Percentiles rank a stretch among this genome's conserved stretches.
phyloP scores from a whole-genome alignment of 2,888 invertebrate species.

The Platycheirus albimanus region DNA sequence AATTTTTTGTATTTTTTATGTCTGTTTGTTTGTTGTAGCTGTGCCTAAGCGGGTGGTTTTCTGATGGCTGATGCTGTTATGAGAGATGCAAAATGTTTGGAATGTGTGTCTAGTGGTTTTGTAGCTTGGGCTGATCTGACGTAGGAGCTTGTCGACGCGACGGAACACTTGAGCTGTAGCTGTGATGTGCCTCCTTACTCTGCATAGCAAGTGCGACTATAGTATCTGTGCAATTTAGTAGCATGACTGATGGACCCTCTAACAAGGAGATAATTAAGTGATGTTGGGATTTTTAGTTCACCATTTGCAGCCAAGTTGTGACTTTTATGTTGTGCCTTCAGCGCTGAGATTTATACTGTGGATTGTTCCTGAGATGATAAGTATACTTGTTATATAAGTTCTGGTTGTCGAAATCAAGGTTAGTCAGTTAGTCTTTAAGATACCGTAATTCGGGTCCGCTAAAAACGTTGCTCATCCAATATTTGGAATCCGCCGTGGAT shows the following conservation, averaged over 20 bases:
- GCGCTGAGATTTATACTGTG: background rate
- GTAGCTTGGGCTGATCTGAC: slow-evolving; percentile 23
- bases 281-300: slow-evolving; percentile 41
- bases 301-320: slow-evolving; percentile 29
- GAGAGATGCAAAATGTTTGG: slow-evolving; percentile 58
- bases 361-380: too few species aligned
- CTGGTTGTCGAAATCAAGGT: too few species aligned
- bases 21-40: slow-evolving; percentile 21
- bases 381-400: too few species aligned
- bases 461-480: too few species aligned
- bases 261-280: slow-evolving; percentile 71
- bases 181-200: slow-evolving; percentile 4
- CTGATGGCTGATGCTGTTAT: slow-evolving; percentile 37
- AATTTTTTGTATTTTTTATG: slow-evolving; percentile 29
- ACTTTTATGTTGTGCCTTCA: slow-evolving; percentile 23
- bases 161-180: slow-evolving; percentile 17
- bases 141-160: slow-evolving; percentile 40
- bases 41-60: slow-evolving; percentile 15
- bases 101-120: slow-evolving; percentile 55
- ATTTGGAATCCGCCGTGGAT: too few species aligned
- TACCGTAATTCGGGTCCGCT: too few species aligned
- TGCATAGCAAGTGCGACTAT: slow-evolving; percentile 1
- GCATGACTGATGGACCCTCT: slow-evolving; percentile 57
- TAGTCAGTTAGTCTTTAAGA: too few species aligned
- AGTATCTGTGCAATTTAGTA: slow-evolving; percentile 51